Conservation (phyloP, 2,797 vertebrate genomes). For the Myotis planiceps region DNA sequence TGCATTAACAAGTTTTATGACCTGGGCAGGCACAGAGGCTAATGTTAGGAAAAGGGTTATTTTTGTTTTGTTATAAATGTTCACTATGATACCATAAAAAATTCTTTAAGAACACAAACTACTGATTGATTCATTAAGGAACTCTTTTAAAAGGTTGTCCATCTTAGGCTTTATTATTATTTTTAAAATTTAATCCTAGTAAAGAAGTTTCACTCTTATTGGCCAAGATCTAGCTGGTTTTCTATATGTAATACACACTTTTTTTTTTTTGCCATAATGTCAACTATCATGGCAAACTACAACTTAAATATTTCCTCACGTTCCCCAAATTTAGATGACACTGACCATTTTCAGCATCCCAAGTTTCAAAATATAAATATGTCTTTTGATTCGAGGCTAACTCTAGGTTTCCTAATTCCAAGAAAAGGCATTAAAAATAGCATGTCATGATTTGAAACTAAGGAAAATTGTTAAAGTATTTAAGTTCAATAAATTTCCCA, state of each 20-base stretch:
- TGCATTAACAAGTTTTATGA: slow-evolving; percentile 88
- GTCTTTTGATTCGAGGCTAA: slow-evolving; percentile 2
- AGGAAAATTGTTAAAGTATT: slow-evolving; percentile 40
- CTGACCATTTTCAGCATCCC: background rate
- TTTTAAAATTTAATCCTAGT: slow-evolving; percentile 4
- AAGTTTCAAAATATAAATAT: slow-evolving; percentile 35
- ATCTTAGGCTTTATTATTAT: background rate
- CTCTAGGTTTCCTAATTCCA: slow-evolving; percentile 38
- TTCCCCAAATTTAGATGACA: background rate
- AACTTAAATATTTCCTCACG: slow-evolving; percentile 14
- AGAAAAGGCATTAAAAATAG: slow-evolving; percentile 58
- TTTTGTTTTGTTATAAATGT: slow-evolving; percentile 84
- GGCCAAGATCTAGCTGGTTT: slow-evolving; percentile 3
- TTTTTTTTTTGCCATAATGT: background rate
- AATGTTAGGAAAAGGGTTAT: slow-evolving; percentile 87
- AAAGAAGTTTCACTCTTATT: slow-evolving; percentile 25
- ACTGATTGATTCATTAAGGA: slow-evolving; percentile 72
- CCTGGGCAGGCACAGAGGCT: slow-evolving; percentile 79
- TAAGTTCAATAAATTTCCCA: background rate
- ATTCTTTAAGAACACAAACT: slow-evolving; percentile 69
- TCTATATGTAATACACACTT: background rate
- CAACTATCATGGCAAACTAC: slow-evolving; percentile 8
- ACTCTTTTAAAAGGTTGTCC: slow-evolving; percentile 55
- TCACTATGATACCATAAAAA: slow-evolving; percentile 77
- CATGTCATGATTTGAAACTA: slow-evolving; percentile 38